These are phyloP conservation scores for Hassar affinis DNA, from an alignment of 2,113 vertebrate species.

Conservation along the genomic window DNA sequence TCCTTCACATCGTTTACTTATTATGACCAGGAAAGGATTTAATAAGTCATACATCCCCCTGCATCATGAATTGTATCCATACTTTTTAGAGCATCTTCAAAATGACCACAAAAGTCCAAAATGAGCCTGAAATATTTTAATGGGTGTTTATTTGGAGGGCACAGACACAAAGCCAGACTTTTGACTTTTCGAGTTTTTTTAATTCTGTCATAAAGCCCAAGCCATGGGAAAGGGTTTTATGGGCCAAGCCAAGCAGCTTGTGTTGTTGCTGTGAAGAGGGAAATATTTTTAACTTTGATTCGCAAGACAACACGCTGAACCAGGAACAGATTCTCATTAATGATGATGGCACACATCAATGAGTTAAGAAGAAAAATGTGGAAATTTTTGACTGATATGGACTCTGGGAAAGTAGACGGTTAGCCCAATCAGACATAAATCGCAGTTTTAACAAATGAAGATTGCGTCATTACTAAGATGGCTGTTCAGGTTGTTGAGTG, in stretches of 20 bases:
- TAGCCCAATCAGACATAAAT: background rate
- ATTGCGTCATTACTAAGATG: background rate
- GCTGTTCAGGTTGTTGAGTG: background rate
- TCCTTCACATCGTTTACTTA: background rate
- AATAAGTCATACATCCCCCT: background rate
- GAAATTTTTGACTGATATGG: background rate
- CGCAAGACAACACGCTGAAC: background rate
- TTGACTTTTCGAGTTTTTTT: background rate
- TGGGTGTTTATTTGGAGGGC: background rate
- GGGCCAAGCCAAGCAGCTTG: slow-evolving; percentile 22
- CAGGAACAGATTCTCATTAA: background rate
- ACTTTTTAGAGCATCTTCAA: background rate
- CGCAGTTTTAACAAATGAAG: background rate
- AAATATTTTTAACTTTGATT: background rate
- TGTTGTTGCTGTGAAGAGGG: slow-evolving; percentile 4
- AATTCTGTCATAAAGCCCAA: slow-evolving; percentile 1
- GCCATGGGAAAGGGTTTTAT: slow-evolving; percentile 41
- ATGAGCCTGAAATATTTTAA: slow-evolving; percentile 13
- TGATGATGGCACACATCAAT: background rate
- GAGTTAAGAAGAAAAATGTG: background rate
- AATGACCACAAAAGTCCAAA: slow-evolving; percentile 4
- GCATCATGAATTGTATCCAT: background rate
- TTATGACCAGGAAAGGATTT: background rate
- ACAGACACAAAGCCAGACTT: slow-evolving; percentile 1
- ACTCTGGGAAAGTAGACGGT: background rate